Conservation (phyloP, 1,140 invertebrate species). For the Spodoptera frugiperda region DNA sequence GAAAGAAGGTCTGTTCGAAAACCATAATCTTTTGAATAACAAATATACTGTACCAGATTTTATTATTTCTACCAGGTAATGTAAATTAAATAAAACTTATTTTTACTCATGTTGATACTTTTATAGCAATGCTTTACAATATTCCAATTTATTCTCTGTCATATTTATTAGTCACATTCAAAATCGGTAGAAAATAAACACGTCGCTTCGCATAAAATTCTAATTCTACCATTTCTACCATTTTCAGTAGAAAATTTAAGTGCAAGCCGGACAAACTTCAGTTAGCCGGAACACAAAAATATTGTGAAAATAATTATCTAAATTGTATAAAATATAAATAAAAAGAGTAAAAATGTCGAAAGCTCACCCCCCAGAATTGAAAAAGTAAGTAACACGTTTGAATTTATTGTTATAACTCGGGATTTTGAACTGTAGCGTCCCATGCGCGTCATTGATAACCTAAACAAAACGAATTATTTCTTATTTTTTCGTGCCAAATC, state of each 20-base stretch:
- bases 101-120: too few species aligned
- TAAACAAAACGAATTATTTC: slow-evolving; percentile 19
- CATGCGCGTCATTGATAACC: slow-evolving; percentile 48
- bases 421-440: slow-evolving; percentile 12
- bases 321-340: slow-evolving; percentile 11
- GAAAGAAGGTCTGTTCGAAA: slow-evolving; percentile 50
- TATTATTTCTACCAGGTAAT: too few species aligned
- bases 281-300: slow-evolving; percentile 10
- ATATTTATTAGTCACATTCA: too few species aligned
- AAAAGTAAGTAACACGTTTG: slow-evolving; percentile 89
- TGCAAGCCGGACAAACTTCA: background rate
- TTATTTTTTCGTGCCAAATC: background rate
- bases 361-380: slow-evolving; percentile 95
- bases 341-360: slow-evolving; percentile 91
- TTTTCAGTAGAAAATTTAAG: background rate
- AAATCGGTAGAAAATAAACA: too few species aligned
- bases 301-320: background rate
- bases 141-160: too few species aligned
- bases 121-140: too few species aligned
- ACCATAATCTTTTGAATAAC: background rate
- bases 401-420: background rate
- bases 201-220: background rate
- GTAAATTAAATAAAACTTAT: too few species aligned
- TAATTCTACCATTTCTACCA: background rate
- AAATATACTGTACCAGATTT: too few species aligned